Evolutionary conservation across 2,888 invertebrate species (phyloP).

Genomic region (Lamellibrachia columna): DNA sequence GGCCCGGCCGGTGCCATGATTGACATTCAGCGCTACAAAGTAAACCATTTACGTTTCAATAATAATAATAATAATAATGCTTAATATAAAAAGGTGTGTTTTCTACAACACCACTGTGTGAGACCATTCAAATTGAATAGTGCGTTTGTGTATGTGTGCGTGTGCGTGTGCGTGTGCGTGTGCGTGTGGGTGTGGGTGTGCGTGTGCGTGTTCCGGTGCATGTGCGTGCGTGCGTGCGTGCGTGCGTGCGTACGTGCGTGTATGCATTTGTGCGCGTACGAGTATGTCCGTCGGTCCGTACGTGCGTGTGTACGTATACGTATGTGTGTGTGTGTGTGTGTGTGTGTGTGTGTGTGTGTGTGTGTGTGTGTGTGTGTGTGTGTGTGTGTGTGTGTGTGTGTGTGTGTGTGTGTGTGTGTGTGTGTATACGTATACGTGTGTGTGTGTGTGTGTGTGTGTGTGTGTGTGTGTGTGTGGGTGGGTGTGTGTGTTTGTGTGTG

Average conservation of each 20-base stretch:
- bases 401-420: not conserved
- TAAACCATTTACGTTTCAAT: not conserved
- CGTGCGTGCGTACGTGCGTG: too few relatives aligned
- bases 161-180: not conserved
- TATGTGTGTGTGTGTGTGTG: too few relatives aligned
- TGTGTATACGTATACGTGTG: too few relatives aligned
- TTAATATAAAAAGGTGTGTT: not conserved
- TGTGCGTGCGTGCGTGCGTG: too few relatives aligned
- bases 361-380: not conserved
- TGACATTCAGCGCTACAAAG: not conserved
- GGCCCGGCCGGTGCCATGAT: slow-evolving; percentile 5
- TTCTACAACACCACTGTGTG: not conserved
- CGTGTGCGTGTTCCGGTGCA: not conserved
- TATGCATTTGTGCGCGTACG: too few relatives aligned
- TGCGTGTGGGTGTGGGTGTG: too few relatives aligned
- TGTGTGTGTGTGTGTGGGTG: too few relatives aligned
- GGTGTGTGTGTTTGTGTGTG: too few relatives aligned
- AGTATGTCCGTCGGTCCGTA: too few relatives aligned
- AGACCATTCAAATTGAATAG: not conserved
- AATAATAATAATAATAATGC: not conserved
- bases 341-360: not conserved
- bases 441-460: too few relatives aligned
- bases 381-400: not conserved
- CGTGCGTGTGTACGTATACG: too few relatives aligned
- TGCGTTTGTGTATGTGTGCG: not conserved